Conservation (phyloP, 2,113 vertebrate species). For the Arizona elegans region DNA sequence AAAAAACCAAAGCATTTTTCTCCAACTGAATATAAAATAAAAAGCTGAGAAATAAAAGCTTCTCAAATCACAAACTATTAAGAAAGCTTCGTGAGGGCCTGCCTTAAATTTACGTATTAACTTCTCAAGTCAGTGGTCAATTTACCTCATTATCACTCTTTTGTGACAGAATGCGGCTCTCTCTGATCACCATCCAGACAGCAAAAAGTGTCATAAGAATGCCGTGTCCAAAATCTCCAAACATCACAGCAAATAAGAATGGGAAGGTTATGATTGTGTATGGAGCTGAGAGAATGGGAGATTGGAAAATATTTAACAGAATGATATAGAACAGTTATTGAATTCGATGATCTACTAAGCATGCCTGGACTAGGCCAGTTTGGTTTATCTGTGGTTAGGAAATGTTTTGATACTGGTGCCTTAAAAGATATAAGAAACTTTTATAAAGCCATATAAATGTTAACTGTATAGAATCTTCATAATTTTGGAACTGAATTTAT, state of each 20-base stretch:
- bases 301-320: slow-evolving; percentile 3
- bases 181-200: slow-evolving; percentile 90
- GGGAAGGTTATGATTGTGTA: slow-evolving; percentile 98
- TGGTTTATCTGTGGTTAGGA: background rate
- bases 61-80: background rate
- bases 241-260: slow-evolving; percentile 98
- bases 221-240: slow-evolving; percentile 94
- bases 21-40: background rate
- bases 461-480: background rate
- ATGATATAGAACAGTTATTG: background rate
- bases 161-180: slow-evolving; percentile 89
- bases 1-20: background rate
- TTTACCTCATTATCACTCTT: slow-evolving; percentile 94
- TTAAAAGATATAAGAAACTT: background rate
- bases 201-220: slow-evolving; percentile 90
- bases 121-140: background rate
- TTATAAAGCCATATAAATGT: background rate
- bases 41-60: background rate
- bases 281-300: slow-evolving; percentile 76
- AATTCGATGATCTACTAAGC: background rate
- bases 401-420: background rate
- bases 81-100: background rate
- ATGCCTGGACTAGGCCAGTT: background rate
- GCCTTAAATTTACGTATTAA: background rate
- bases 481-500: background rate